These are phyloP conservation scores for Acrobasis repandana DNA, from an alignment of 2,888 invertebrate species.

Conservation along the genomic window DNA sequence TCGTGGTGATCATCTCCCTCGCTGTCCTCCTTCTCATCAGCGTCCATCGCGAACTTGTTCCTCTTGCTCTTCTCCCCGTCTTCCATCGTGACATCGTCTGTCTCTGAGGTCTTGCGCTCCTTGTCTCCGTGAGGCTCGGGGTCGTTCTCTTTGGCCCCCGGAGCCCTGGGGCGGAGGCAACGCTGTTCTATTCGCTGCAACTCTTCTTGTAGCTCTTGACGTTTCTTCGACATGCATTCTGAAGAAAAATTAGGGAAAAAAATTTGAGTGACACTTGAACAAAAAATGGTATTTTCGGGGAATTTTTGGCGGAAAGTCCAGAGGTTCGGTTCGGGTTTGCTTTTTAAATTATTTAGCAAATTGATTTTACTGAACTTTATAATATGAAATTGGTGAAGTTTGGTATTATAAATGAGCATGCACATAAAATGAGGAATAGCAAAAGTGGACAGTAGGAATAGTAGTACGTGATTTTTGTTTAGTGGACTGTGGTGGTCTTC, in stretches of 20 bases:
- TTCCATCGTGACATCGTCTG: conserved; percentile 31
- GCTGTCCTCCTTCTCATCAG: conserved; percentile 67
- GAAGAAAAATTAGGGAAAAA: conserved; percentile 33
- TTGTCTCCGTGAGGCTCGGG: conserved; percentile 38
- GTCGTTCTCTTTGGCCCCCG: conserved; percentile 63
- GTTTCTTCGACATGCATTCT: conserved; percentile 86
- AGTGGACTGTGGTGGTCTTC: no score
- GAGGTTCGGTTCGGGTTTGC: no score
- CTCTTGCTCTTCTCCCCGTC: conserved; percentile 45
- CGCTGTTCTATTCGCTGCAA: conserved; percentile 84
- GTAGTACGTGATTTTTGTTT: no score
- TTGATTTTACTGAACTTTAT: no score
- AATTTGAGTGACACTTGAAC: background rate
- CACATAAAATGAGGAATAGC: no score
- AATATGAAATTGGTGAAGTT: no score
- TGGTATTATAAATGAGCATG: no score
- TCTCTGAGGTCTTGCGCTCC: conserved; percentile 26
- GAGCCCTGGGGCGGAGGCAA: conserved; percentile 58
- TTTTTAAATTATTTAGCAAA: no score
- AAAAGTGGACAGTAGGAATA: no score
- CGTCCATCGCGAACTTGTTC: conserved; percentile 70
- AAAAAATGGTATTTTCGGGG: background rate
- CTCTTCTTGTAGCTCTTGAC: conserved; percentile 85
- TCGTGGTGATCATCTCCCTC: conserved; percentile 67
- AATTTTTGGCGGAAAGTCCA: no score